A percentile compares a stretch with the other conserved stretches of the same genome.
Conservation (phyloP, 53 echinoderm and acorn worm genomes). For the Holothuria leucospilota region DNA sequence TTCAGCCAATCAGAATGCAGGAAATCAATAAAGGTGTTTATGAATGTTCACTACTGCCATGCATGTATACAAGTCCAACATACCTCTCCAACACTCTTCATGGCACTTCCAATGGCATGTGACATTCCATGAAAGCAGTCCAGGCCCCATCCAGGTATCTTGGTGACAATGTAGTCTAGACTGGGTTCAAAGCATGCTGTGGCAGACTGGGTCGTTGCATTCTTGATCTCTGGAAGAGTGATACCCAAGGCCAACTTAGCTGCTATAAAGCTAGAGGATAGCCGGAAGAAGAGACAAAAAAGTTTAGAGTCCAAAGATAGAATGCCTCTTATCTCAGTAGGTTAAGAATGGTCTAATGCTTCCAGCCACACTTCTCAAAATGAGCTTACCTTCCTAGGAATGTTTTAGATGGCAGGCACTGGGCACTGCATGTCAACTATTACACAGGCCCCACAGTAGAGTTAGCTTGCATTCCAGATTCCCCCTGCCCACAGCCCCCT, state of each 20-base stretch:
- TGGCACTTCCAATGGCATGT: constrained; percentile 89
- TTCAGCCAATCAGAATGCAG: no score
- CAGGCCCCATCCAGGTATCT: constrained; percentile 90
- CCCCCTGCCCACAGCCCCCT: no score
- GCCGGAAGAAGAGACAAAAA: constrained; percentile 23
- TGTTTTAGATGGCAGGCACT: no score
- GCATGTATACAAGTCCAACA: no score
- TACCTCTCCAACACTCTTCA: constrained; percentile 99
- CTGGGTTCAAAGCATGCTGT: constrained; percentile 99
- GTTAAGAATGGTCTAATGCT: neutral
- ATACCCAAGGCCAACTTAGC: constrained; percentile 98
- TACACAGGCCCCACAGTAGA: no score
- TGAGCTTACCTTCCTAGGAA: no score
- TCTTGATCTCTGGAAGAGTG: no score
- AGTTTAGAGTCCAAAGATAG: neutral
- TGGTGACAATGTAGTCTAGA: constrained; percentile 93
- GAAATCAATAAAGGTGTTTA: no score
- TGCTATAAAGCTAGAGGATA: constrained; percentile 97
- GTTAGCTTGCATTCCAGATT: no score
- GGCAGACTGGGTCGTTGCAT: constrained; percentile 90
- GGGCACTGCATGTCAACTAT: no score
- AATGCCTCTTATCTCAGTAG: neutral
- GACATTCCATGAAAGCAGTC: constrained; percentile 97
- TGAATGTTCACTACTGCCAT: no score
- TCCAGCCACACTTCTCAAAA: neutral